A percentile compares a stretch with the other conserved stretches of the same genome.
phyloP scores from a whole-genome alignment of 1,140 invertebrate genomes.

The Bicyclus anynana region DNA sequence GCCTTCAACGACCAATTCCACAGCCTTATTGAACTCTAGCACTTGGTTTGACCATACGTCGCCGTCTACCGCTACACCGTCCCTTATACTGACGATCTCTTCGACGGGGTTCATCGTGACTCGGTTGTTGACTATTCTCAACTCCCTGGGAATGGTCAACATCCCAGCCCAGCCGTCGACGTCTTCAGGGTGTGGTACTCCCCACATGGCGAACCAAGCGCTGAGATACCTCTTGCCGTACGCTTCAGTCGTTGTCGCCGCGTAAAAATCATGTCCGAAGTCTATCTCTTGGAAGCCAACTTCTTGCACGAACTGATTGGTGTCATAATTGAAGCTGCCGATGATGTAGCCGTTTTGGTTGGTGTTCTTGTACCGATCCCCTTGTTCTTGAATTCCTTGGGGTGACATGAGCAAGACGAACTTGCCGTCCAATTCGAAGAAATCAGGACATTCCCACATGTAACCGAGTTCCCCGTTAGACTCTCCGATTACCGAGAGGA shows the following conservation, averaged over 20 bases:
- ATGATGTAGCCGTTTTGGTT: conserved; percentile 67
- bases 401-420: conserved; percentile 64
- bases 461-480: conserved; percentile 57
- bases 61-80: conserved; percentile 28
- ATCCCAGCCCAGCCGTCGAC: conserved; percentile 65
- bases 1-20: conserved; percentile 47
- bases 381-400: conserved; percentile 56
- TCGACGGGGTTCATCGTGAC: conserved; percentile 55
- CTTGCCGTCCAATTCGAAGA: conserved; percentile 66
- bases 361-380: conserved; percentile 66
- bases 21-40: conserved; percentile 42
- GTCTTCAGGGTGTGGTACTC: conserved; percentile 50
- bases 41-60: conserved; percentile 26
- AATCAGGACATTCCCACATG: conserved; percentile 72
- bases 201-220: conserved; percentile 72
- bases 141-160: conserved; percentile 60
- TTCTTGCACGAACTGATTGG: conserved; percentile 51
- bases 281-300: conserved; percentile 65
- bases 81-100: conserved; percentile 40
- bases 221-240: conserved; percentile 59
- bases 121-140: conserved; percentile 44
- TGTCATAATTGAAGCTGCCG: conserved; percentile 61
- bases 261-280: conserved; percentile 70
- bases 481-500: conserved; percentile 53
- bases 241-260: conserved; percentile 56